Evolutionary conservation across 2,797 vertebrate genomes (phyloP).

Genomic region (Hemitrygon akajei): DNA sequence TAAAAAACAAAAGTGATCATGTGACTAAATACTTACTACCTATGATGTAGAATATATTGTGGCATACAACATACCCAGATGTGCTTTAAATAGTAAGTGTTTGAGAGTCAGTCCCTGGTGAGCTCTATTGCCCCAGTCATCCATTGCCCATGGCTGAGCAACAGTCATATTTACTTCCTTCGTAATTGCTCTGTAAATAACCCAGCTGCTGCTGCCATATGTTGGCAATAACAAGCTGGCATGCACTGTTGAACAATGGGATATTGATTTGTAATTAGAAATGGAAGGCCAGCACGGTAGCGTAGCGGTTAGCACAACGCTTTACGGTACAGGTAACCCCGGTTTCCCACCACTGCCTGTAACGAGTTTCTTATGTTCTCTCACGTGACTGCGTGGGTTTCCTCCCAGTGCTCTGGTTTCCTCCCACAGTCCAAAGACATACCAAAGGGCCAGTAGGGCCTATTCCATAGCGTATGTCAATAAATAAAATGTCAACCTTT

Average conservation of each 20-base stretch:
- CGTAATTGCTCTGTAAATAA: constrained; percentile 28
- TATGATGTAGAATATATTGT: background rate
- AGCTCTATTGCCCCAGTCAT: constrained; percentile 4
- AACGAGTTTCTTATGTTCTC: too few species aligned
- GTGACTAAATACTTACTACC: background rate
- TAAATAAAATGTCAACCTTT: background rate
- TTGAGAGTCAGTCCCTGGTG: constrained; percentile 22
- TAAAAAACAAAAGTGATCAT: background rate
- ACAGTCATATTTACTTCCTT: constrained; percentile 24
- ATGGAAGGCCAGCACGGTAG: too few species aligned
- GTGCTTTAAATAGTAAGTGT: constrained; percentile 25
- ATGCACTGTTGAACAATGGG: constrained; percentile 12
- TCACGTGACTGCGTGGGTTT: too few species aligned
- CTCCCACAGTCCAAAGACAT: too few species aligned
- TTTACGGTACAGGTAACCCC: too few species aligned
- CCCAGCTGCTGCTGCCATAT: constrained; percentile 35
- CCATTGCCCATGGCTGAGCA: constrained; percentile 31
- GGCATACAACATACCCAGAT: background rate
- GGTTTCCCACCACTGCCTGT: too few species aligned
- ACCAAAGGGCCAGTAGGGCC: too few species aligned
- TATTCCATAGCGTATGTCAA: too few species aligned
- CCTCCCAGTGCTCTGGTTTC: too few species aligned
- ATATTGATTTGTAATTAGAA: constrained; percentile 37
- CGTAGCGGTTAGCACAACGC: too few species aligned
- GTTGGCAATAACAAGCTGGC: constrained; percentile 2